Evolutionary conservation across 2,797 vertebrate genomes (phyloP).

Genomic region (Hydrophis major): DNA sequence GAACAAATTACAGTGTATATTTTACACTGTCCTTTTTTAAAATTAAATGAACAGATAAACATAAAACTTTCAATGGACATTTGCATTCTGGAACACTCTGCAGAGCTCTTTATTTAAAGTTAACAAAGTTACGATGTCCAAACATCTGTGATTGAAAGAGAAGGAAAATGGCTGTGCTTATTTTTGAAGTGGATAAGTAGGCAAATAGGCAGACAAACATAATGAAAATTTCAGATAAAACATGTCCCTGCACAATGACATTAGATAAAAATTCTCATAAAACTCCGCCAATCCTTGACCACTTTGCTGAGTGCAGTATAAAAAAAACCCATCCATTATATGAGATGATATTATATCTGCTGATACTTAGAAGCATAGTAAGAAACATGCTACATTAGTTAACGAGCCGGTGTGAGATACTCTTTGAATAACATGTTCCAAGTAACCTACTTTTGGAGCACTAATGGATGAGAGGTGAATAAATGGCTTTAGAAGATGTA

Average conservation of each 20-base stretch:
- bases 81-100: neutral
- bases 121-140: neutral
- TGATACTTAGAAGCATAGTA: neutral
- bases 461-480: neutral
- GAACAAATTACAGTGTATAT: neutral
- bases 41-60: neutral
- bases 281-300: neutral
- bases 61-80: neutral
- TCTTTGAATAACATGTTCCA: neutral
- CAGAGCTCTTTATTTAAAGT: neutral
- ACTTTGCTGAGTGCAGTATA: neutral
- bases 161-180: neutral
- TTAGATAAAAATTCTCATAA: neutral
- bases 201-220: neutral
- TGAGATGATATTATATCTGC: slow-evolving; percentile 24
- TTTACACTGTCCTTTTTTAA: neutral
- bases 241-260: neutral
- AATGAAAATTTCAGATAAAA: neutral
- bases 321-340: neutral
- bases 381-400: neutral
- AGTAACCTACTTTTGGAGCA: slow-evolving; percentile 3
- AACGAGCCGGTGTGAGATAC: neutral
- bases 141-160: neutral
- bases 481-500: neutral
- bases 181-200: neutral